phyloP scores from a whole-genome alignment of 2,888 invertebrate genomes.

The Lasioglossum villosulum region DNA sequence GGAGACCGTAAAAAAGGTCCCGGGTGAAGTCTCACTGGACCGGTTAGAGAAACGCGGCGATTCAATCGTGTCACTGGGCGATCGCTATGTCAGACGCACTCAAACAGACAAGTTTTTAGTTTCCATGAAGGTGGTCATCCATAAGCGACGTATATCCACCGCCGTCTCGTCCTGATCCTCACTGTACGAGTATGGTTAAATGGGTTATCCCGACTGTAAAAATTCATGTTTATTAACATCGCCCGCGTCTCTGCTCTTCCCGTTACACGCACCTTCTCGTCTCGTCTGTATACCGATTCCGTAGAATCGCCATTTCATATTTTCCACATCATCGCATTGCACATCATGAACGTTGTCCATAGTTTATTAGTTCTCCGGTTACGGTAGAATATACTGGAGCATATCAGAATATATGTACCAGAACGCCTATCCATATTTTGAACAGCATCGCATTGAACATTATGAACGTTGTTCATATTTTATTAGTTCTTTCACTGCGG shows the following conservation, averaged over 20 bases:
- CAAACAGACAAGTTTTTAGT: constrained; percentile 57
- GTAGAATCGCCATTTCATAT: background rate
- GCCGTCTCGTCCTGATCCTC: constrained; percentile 23
- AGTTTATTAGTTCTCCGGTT: too few relatives aligned
- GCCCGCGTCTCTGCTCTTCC: constrained; percentile 36
- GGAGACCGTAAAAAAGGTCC: constrained; percentile 24
- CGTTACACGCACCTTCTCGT: constrained; percentile 6
- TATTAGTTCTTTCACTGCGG: too few relatives aligned
- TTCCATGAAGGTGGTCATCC: constrained; percentile 57
- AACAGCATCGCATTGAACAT: too few relatives aligned
- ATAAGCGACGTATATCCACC: constrained; percentile 36
- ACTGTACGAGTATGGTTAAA: constrained; percentile 55
- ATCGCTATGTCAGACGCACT: constrained; percentile 48
- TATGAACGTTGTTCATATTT: too few relatives aligned
- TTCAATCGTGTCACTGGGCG: constrained; percentile 60
- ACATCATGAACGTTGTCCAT: too few relatives aligned
- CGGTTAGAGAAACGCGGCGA: constrained; percentile 52
- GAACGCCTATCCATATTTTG: too few relatives aligned
- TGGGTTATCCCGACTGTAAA: constrained; percentile 62
- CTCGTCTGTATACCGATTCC: background rate
- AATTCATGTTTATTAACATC: constrained; percentile 63
- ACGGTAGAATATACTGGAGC: too few relatives aligned
- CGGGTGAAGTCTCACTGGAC: constrained; percentile 46
- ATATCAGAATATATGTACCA: too few relatives aligned
- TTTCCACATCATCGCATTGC: too few relatives aligned